A percentile compares a stretch with the other conserved stretches of the same genome.
These are phyloP conservation scores for Triplophysa dalaica DNA, from an alignment of 2,113 vertebrate species.

Conservation along the genomic window DNA sequence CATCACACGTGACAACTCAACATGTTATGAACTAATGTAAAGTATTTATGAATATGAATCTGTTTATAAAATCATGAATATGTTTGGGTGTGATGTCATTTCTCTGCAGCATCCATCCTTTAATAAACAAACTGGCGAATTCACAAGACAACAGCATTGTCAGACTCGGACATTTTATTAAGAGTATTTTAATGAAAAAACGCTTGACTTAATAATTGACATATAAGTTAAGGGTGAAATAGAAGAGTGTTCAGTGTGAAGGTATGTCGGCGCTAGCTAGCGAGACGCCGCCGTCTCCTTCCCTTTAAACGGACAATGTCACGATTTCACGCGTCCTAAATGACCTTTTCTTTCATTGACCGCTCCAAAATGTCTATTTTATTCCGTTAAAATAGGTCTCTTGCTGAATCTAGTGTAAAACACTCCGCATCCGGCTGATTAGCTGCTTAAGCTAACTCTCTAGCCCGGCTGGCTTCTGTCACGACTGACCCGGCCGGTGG, in stretches of 20 bases:
- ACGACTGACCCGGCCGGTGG: constrained; percentile 33
- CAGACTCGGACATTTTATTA: too few relatives aligned
- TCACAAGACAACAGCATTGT: constrained; percentile 18
- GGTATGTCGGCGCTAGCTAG: not conserved
- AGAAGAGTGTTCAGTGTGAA: not conserved
- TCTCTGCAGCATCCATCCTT: constrained; percentile 47
- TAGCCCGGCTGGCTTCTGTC: constrained; percentile 25
- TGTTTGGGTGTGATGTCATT: constrained; percentile 6
- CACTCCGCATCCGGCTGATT: not conserved
- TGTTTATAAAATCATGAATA: not conserved
- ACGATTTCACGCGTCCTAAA: not conserved
- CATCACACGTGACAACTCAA: not conserved
- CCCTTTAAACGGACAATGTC: not conserved
- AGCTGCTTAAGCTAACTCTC: constrained; percentile 20
- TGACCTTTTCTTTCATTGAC: not conserved
- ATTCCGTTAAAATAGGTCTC: not conserved
- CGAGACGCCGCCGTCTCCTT: too few relatives aligned
- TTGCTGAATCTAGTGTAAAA: not conserved
- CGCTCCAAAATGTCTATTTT: too few relatives aligned
- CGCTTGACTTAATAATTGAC: not conserved
- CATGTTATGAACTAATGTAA: not conserved
- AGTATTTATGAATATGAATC: not conserved
- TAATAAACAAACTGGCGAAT: not conserved
- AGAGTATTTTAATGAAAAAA: not conserved
- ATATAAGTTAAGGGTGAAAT: not conserved